Evolutionary conservation across 92 coral and sea anemone species (phyloP), one percentile per base, ranked within the genome.

Genomic region (Palythoa grandis): DNA sequence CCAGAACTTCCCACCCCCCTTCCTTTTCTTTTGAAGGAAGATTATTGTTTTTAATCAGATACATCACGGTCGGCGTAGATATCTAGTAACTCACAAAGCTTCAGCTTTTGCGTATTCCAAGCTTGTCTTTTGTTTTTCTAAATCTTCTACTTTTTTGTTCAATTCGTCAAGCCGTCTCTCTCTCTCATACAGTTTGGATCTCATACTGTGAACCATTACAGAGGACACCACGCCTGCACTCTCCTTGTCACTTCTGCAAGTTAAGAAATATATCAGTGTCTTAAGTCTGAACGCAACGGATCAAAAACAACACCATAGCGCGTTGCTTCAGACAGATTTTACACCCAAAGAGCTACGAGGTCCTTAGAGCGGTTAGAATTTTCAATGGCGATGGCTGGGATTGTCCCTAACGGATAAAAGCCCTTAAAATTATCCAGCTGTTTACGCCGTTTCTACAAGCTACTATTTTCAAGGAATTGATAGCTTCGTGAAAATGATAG

Each of bases 51-150:
- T 22, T 2, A 29, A 14, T 7, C 72, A 8, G 6, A 2, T 68
- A 68, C 7, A 68, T 10, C 2, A 37, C 13, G 19, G 19, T 6
- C 2, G 19, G n/a, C 17, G 53, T 8, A 47, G 14, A 37, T 16
- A 11, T 39, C 13, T 14, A 29, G 3, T 35, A 70, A 72, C 83
- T 78, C 65, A 78, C 83, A 78, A 58, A 11, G 83, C 83, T 40
- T 78, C 83, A n/a, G 83, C 70, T n/a, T 61, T 78, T 35, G 83
- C 70, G 48, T 13, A 78, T 13, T 40, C 53, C 43, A 60, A 78
- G 83, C 83, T 57, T 23, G 78, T 47, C 39, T 74, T 74, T 10
- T 37, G 78, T 58, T 48, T 74, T 25, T 74, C 78, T 48, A 74
- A 74, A 8, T 74, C 78, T 74, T 74, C 29, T 6, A 74, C 54